Evolutionary conservation across 1,140 invertebrate genomes (phyloP), one percentile per base, ranked within the genome.

Genomic region (Diabrotica undecimpunctata): DNA sequence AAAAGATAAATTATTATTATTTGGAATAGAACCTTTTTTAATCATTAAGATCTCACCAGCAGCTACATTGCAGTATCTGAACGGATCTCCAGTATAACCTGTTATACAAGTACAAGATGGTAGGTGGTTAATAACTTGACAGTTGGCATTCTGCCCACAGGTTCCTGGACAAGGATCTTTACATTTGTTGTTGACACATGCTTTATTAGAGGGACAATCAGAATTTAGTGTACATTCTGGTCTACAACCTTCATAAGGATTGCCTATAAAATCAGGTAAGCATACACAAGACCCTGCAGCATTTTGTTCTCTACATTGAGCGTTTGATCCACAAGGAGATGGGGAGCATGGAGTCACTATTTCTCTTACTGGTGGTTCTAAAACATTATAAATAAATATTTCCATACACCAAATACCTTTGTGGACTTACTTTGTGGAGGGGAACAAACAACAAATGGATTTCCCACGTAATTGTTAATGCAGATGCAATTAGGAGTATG

Each of bases 401-500:
- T 25, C 25, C 25, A 25, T 25, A 4, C 25, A 25, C 1, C 25
- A 25, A 25, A 25, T 25, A 25, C 25, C 25, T 25, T 25, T 9
- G 37, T 36, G 38, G 64, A 61, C 55, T 39, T 50, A 50, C 61
- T 54, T 62, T 39, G 61, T 46, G 11, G 51, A 2, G 52, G 37
- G 7, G n/a, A 46, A 41, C 70, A 71, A 69, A 61, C 41, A n/a
- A 54, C 12, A 54, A 74, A 74, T 38, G 83, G 81, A 77, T 84
- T 78, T n/a, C 82, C 82, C 57, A 78, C 79, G 64, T 78, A 84
- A 36, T 79, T 81, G 59, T 76, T 67, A 39, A 79, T 67, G 67
- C 85, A 86, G 38, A 78, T 78, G 70, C 85, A 86, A 6, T 81
- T 79, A 12, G 84, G 81, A 10, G 79, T 77, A 71, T 89, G 88